Conservation (phyloP, 2,888 invertebrate genomes). For the Cheilosia variabilis region DNA sequence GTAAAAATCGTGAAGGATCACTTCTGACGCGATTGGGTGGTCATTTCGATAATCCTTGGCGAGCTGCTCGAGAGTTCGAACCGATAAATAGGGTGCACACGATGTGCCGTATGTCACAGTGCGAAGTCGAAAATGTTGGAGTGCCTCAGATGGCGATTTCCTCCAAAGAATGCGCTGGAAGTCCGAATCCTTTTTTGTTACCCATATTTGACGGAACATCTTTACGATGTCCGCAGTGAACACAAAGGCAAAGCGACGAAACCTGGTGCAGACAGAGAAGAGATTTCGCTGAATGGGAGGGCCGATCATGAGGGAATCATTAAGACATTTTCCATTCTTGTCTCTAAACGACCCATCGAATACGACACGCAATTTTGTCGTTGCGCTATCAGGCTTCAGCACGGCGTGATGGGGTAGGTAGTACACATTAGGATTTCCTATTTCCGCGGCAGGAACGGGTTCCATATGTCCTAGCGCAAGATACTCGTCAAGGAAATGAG, state of each 20-base stretch:
- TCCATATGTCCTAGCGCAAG: constrained; percentile 21
- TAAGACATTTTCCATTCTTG: constrained; percentile 2
- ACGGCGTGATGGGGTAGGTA: constrained; percentile 21
- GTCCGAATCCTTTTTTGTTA: not conserved
- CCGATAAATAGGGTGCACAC: not conserved
- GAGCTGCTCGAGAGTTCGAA: not conserved
- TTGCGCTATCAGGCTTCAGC: constrained; percentile 6
- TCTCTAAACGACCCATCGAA: not conserved
- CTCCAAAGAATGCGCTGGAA: constrained; percentile 21
- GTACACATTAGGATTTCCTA: constrained; percentile 2
- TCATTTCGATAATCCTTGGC: constrained; percentile 11
- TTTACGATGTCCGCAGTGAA: constrained; percentile 20
- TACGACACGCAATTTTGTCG: not conserved
- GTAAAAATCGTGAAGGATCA: not conserved
- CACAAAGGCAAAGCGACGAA: constrained; percentile 20
- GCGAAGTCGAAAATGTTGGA: constrained; percentile 1
- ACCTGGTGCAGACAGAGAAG: constrained; percentile 5
- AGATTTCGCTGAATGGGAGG: constrained; percentile 24
- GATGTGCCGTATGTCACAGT: not conserved
- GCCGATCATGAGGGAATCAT: constrained; percentile 24
- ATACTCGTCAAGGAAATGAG: constrained; percentile 9
- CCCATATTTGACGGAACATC: constrained; percentile 34
- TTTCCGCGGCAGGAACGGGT: constrained; percentile 19
- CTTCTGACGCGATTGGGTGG: constrained; percentile 1
- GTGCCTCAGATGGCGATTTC: not conserved